Conservation (phyloP, 2,888 invertebrate species). For the Cosmopolites sordidus region DNA sequence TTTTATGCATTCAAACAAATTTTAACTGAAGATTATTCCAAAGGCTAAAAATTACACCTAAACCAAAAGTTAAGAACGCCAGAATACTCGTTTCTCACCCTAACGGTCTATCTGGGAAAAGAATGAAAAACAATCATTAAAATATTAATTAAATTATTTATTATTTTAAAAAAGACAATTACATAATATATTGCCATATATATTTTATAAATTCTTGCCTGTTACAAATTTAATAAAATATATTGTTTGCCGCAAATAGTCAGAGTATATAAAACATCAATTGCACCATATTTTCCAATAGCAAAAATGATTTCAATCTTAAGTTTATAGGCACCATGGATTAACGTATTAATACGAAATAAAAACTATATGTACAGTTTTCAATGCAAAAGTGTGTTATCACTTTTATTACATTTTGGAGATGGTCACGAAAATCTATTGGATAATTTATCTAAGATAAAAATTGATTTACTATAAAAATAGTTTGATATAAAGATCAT, state of each 20-base stretch:
- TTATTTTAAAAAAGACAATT: slow-evolving; percentile 1
- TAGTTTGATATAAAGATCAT: neutral
- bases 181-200: slow-evolving; percentile 14
- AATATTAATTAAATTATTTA: too few species aligned
- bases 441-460: neutral
- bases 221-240: slow-evolving; percentile 9
- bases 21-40: too few species aligned
- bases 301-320: neutral
- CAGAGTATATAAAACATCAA: slow-evolving; percentile 10
- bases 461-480: slow-evolving; percentile 2
- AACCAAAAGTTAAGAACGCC: too few species aligned
- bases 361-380: neutral
- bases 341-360: slow-evolving; percentile 12
- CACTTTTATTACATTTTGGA: neutral
- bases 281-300: slow-evolving; percentile 11
- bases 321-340: slow-evolving; percentile 18
- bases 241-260: slow-evolving; percentile 10
- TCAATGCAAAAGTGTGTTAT: neutral
- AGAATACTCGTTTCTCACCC: too few species aligned
- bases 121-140: too few species aligned
- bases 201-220: slow-evolving; percentile 6
- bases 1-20: too few species aligned
- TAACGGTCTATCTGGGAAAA: too few species aligned
- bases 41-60: too few species aligned
- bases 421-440: neutral